A percentile compares a stretch with the other conserved stretches of the same genome.
Conservation (phyloP, 1,140 invertebrate species). For the Musca vetustissima region DNA sequence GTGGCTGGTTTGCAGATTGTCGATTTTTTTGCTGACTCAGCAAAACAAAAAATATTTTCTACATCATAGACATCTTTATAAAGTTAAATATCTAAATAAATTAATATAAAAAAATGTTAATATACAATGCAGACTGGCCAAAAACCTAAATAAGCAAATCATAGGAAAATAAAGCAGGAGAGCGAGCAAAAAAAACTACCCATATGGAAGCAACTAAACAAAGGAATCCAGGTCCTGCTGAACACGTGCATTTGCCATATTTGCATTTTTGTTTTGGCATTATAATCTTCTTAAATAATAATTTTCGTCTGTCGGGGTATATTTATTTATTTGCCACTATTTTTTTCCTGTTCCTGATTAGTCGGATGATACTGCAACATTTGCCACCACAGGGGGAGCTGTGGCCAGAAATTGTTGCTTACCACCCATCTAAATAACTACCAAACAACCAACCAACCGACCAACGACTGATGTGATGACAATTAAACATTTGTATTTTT, state of each 20-base stretch:
- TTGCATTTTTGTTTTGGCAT: conserved; percentile 19
- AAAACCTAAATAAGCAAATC: conserved; percentile 6
- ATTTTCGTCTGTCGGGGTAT: not conserved
- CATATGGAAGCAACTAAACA: not conserved
- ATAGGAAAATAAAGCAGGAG: not conserved
- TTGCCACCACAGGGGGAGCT: too few species aligned
- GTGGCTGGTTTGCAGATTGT: not conserved
- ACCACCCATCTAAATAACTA: too few species aligned
- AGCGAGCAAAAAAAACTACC: conserved; percentile 4
- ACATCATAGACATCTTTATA: conserved; percentile 8
- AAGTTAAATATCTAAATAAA: conserved; percentile 21
- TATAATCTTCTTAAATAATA: conserved; percentile 22
- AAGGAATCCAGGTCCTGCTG: too few species aligned
- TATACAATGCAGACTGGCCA: not conserved
- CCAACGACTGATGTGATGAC: conserved; percentile 6
- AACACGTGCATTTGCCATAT: conserved; percentile 14
- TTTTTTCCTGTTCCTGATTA: not conserved
- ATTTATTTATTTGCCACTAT: conserved; percentile 5
- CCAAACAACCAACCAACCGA: too few species aligned
- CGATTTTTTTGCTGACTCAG: conserved; percentile 8
- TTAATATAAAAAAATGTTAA: not conserved
- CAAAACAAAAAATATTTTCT: too few species aligned
- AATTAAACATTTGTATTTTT: conserved; percentile 8
- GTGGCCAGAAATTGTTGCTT: too few species aligned
- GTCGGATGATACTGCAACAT: not conserved